Conservation (phyloP, 1,140 invertebrate genomes). For the Listronotus oregonensis region DNA sequence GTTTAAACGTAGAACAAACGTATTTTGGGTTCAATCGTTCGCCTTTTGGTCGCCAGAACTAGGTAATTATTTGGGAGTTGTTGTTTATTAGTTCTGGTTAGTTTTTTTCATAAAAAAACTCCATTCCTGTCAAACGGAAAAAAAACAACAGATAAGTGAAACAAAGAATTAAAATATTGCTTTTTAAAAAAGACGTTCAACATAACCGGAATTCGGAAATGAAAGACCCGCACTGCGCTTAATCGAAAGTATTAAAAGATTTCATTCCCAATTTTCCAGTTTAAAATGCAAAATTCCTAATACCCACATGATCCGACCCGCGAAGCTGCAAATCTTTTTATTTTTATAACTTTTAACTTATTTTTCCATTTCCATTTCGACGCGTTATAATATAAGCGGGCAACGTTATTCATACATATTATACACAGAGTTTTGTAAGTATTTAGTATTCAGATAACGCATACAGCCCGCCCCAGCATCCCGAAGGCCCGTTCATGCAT, state of each 20-base stretch:
- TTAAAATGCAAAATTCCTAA: not conserved
- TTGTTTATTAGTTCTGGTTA: no score
- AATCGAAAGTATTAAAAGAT: not conserved
- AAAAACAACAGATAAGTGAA: no score
- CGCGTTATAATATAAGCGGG: slow-evolving; percentile 20
- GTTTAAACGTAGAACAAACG: no score
- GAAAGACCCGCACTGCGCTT: no score
- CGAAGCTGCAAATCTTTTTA: slow-evolving; percentile 10
- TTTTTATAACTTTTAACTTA: slow-evolving; percentile 28
- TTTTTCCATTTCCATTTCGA: slow-evolving; percentile 22
- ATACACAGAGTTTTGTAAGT: slow-evolving; percentile 42
- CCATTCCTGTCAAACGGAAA: no score
- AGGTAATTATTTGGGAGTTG: no score
- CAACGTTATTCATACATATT: slow-evolving; percentile 36
- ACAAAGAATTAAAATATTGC: no score
- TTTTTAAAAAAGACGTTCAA: no score
- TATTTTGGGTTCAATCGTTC: no score
- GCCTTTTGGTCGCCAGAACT: no score
- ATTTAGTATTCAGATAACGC: slow-evolving; percentile 51
- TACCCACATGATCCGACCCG: not conserved
- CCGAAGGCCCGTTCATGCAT: slow-evolving; percentile 45
- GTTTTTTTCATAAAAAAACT: no score
- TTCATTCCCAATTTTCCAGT: not conserved
- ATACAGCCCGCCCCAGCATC: slow-evolving; percentile 31
- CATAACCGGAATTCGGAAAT: no score